These are phyloP conservation scores for Lepas anatifera DNA, from an alignment of 2,888 invertebrate species.

Conservation along the genomic window DNA sequence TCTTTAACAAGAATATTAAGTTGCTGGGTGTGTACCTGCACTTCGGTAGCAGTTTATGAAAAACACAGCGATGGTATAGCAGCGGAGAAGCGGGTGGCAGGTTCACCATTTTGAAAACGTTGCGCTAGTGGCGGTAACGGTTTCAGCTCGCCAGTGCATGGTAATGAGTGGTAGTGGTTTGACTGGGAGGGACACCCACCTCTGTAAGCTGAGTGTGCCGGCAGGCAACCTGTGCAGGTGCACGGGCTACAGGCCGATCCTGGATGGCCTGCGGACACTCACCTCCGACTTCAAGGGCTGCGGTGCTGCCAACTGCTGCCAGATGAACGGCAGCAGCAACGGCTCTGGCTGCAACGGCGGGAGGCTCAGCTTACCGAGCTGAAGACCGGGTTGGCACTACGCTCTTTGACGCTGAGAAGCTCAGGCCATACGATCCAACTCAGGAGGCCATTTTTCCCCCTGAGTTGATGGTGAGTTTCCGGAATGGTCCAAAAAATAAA, in stretches of 20 bases:
- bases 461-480: conserved; percentile 43
- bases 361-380: not conserved
- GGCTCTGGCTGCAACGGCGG: not conserved
- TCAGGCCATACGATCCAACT: conserved; percentile 57
- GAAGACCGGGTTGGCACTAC: not conserved
- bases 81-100: too few species aligned
- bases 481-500: too few species aligned
- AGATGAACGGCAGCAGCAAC: not conserved
- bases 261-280: conserved; percentile 78
- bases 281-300: conserved; percentile 20
- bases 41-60: too few species aligned
- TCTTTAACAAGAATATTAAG: too few species aligned
- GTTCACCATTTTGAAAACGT: too few species aligned
- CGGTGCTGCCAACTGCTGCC: not conserved
- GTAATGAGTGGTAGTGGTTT: too few species aligned
- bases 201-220: conserved; percentile 14
- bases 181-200: too few species aligned
- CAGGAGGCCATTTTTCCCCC: conserved; percentile 91
- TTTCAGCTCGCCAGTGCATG: too few species aligned
- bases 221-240: conserved; percentile 71
- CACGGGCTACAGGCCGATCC: conserved; percentile 86
- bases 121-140: too few species aligned
- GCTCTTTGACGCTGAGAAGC: conserved; percentile 47
- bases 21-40: too few species aligned
- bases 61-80: too few species aligned